Conservation (phyloP, 2,888 invertebrate genomes). For the Lasioglossum zephyrum region DNA sequence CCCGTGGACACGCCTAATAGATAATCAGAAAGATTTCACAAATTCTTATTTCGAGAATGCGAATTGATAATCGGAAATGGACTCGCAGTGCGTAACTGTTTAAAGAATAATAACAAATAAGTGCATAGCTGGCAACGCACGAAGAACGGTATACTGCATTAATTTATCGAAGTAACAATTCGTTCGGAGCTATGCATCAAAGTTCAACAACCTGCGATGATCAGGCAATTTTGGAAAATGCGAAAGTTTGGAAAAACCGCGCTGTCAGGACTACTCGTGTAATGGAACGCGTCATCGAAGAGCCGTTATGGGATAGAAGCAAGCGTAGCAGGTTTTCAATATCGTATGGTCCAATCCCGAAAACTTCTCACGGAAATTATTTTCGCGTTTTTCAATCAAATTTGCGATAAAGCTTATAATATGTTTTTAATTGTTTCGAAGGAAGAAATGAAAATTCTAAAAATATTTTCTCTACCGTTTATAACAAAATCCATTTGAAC, state of each 20-base stretch:
- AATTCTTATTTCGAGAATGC: no score
- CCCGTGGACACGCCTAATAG: no score
- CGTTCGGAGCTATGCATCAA: background rate
- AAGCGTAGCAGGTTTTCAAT: conserved; percentile 2
- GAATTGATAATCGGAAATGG: no score
- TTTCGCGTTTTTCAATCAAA: no score
- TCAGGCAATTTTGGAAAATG: background rate
- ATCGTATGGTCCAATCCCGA: background rate
- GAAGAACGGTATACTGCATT: background rate
- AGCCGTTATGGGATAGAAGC: background rate
- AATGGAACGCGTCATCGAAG: background rate
- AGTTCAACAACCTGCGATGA: background rate
- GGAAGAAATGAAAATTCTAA: background rate
- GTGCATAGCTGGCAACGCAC: no score
- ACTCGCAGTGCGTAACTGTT: no score
- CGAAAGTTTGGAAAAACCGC: background rate
- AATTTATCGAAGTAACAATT: background rate
- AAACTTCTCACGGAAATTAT: background rate
- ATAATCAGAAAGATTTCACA: no score
- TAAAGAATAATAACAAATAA: no score
- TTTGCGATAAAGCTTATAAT: no score
- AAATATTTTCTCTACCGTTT: background rate
- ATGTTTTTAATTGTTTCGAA: background rate
- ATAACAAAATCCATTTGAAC: background rate
- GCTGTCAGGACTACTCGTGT: background rate